Conservation (phyloP, 2,888 invertebrate species). For the Rhagophthalmus giganteus region DNA sequence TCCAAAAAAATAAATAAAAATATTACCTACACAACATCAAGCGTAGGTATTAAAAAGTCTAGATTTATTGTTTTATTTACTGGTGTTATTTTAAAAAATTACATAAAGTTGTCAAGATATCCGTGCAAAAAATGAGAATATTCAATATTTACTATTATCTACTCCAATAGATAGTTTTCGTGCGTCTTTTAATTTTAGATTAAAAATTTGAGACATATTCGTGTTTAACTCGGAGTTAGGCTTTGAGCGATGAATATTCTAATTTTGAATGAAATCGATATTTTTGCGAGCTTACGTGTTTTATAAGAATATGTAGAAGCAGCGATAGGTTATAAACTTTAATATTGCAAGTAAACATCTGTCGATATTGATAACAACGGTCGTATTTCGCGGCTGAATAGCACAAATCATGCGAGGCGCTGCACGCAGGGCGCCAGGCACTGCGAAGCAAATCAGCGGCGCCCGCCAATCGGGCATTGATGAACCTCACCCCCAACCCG, state of each 20-base stretch:
- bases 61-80: too few species aligned
- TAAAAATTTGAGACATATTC: not conserved
- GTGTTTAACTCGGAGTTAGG: not conserved
- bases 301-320: slow-evolving; percentile 19
- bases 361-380: slow-evolving; percentile 41
- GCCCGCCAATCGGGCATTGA: slow-evolving; percentile 39
- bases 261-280: slow-evolving; percentile 10
- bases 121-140: not conserved
- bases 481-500: slow-evolving; percentile 34
- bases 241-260: slow-evolving; percentile 9
- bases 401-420: slow-evolving; percentile 43
- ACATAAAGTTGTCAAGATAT: not conserved
- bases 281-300: slow-evolving; percentile 21
- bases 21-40: too few species aligned
- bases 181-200: not conserved
- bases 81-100: too few species aligned
- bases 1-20: too few species aligned
- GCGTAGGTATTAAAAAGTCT: too few species aligned
- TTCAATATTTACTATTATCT: not conserved
- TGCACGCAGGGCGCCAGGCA: slow-evolving; percentile 44
- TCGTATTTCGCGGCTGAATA: slow-evolving; percentile 40
- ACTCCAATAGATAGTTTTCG: not conserved
- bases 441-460: slow-evolving; percentile 44
- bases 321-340: slow-evolving; percentile 31
- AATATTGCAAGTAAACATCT: slow-evolving; percentile 34